Evolutionary conservation across 2,888 invertebrate genomes (phyloP).

Genomic region (Acanthosoma haemorrhoidale): DNA sequence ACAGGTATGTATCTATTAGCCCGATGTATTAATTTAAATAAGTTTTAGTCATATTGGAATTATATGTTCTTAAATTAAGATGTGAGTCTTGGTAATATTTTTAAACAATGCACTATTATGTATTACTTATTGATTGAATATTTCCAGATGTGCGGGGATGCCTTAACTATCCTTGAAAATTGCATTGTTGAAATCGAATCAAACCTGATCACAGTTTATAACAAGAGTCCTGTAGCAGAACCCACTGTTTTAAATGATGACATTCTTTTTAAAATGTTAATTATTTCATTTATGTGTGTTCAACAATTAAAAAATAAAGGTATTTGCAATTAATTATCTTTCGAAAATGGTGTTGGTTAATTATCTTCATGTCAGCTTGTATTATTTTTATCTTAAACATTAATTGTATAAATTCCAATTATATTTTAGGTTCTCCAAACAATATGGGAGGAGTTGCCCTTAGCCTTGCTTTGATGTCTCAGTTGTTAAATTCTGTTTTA

Average conservation of each 20-base stretch:
- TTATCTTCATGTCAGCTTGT: too few species aligned
- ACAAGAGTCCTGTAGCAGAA: slow-evolving; percentile 41
- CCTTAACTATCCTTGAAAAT: slow-evolving; percentile 66
- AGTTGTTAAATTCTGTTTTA: slow-evolving; percentile 53
- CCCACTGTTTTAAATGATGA: slow-evolving; percentile 59
- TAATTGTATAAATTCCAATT: neutral
- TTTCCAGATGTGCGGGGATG: slow-evolving; percentile 56
- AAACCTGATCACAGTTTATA: slow-evolving; percentile 50
- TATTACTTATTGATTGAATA: neutral
- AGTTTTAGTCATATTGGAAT: neutral
- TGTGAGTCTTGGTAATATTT: neutral
- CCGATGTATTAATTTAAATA: neutral
- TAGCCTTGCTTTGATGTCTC: slow-evolving; percentile 73
- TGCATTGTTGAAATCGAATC: slow-evolving; percentile 56
- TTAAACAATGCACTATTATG: neutral
- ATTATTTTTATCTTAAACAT: too few species aligned
- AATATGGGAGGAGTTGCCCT: slow-evolving; percentile 79
- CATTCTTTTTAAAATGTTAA: slow-evolving; percentile 74
- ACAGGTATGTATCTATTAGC: slow-evolving; percentile 8
- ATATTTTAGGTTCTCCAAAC: slow-evolving; percentile 59
- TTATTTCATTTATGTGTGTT: slow-evolving; percentile 75
- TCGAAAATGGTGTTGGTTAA: too few species aligned
- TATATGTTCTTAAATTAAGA: neutral
- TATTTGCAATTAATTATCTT: neutral
- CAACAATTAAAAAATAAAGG: slow-evolving; percentile 51